Evolutionary conservation across 2,113 vertebrate species (phyloP), one percentile per base, ranked within the genome.

Genomic region (Trinectes maculatus): DNA sequence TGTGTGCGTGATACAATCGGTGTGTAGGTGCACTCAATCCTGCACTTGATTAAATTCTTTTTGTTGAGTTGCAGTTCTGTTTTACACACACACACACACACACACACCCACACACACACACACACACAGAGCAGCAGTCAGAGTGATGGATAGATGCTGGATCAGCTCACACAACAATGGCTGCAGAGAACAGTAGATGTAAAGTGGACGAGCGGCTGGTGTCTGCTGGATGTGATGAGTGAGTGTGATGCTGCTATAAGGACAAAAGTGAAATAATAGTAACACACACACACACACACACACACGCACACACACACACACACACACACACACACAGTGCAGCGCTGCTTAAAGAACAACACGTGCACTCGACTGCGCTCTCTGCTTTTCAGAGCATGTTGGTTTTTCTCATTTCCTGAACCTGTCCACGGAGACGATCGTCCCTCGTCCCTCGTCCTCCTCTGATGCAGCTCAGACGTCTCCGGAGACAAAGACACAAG

Each of bases 21-120:
- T 49, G 58, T 39, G 57, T 43, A 43, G 1, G 37, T 5, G 26
- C 22, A 5, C 24, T 61, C 54, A 56, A 11, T 52, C 54, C 70
- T 44, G 19, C 21, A 15, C 37, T 60, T 75, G 48, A 81, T 81
- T 85, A 72, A 56, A 81, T 71, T 68, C 11, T 64, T 78, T 55
- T 37, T 70, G 59, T 66, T 37, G 66, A 71, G 36, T 64, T 59
- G 70, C 46, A 33, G 16, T 60, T 19, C 0, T n/a, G 47, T 62
- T 26, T 64, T 8, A 16, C 55, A 44, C 26, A 64, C 57, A 61
- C 26, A 37, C 56, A 28, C 66, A 43, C 51, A 39, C 11, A 46
- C 31, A 47, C 54, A 58, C 54, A 42, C 55, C 33, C 55, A 59
- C 37, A 60, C 39, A 43, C 55, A 53, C 39, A 53, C 56, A 43